A percentile compares a stretch with the other conserved stretches of the same genome.
phyloP scores from a whole-genome alignment of 2,888 invertebrate species.

The Drosophila monieri region DNA sequence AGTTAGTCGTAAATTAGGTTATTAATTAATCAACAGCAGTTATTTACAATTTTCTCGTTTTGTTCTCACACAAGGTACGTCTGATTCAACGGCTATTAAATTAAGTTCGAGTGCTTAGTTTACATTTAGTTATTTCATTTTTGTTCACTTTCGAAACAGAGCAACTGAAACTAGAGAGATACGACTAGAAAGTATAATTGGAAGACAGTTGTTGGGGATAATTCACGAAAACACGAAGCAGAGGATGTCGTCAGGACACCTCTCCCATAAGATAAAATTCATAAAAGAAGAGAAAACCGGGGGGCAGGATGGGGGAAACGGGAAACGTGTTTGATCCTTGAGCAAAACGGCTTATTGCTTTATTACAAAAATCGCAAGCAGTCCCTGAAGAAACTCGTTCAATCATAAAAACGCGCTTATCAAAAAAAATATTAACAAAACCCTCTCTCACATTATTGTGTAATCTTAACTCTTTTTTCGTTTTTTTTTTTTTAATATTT shows the following conservation, averaged over 20 bases:
- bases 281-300: neutral
- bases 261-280: slow-evolving; percentile 3
- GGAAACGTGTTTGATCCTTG: slow-evolving; percentile 51
- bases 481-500: neutral
- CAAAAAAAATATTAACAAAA: slow-evolving; percentile 63
- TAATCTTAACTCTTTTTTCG: slow-evolving; percentile 19
- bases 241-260: slow-evolving; percentile 10
- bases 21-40: slow-evolving; percentile 76
- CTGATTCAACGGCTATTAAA: slow-evolving; percentile 60
- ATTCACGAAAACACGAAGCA: slow-evolving; percentile 52
- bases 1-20: slow-evolving; percentile 58
- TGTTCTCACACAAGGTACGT: slow-evolving; percentile 77
- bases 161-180: slow-evolving; percentile 57
- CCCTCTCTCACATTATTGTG: slow-evolving; percentile 41
- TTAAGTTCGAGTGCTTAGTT: slow-evolving; percentile 34
- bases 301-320: slow-evolving; percentile 2
- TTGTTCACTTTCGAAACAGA: slow-evolving; percentile 32
- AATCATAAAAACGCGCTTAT: slow-evolving; percentile 71
- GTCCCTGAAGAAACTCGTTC: slow-evolving; percentile 74
- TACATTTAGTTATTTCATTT: slow-evolving; percentile 19
- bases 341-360: slow-evolving; percentile 76
- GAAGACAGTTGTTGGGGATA: slow-evolving; percentile 77
- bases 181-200: slow-evolving; percentile 68
- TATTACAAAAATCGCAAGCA: slow-evolving; percentile 74
- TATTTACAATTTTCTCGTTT: slow-evolving; percentile 66